phyloP scores from a whole-genome alignment of 2,113 vertebrate genomes.

The Fregetta grallaria region DNA sequence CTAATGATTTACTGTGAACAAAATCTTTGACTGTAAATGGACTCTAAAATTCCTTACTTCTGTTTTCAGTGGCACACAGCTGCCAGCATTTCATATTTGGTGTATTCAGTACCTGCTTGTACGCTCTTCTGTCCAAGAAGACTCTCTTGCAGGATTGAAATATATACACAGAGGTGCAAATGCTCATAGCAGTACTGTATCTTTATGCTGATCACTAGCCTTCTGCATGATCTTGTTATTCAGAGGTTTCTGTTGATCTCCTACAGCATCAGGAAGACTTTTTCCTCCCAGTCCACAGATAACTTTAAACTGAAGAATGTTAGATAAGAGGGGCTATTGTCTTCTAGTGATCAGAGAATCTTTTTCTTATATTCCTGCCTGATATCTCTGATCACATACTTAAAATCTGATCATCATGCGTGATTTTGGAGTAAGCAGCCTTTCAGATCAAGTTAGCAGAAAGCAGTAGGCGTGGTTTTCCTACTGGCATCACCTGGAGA shows the following conservation, averaged over 20 bases:
- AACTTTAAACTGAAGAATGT: background rate
- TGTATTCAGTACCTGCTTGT: background rate
- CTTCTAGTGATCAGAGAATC: background rate
- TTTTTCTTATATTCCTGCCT: background rate
- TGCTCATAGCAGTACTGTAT: background rate
- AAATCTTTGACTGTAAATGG: background rate
- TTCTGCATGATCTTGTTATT: background rate
- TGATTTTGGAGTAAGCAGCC: background rate
- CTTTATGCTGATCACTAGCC: background rate
- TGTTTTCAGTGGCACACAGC: background rate
- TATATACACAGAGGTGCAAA: background rate
- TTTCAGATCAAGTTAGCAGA: background rate
- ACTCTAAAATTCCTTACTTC: background rate
- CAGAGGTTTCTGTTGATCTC: background rate
- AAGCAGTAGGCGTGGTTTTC: background rate
- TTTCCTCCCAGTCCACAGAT: background rate
- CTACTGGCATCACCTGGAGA: background rate
- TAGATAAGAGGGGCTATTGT: background rate
- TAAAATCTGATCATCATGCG: background rate
- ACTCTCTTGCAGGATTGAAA: background rate
- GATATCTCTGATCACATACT: background rate
- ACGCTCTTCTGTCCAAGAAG: background rate
- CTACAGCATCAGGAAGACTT: background rate
- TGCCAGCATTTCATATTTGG: background rate
- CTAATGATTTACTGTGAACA: background rate